Evolutionary conservation across 1,140 invertebrate species (phyloP), one percentile per base, ranked within the genome.

Genomic region (Asobara japonica): DNA sequence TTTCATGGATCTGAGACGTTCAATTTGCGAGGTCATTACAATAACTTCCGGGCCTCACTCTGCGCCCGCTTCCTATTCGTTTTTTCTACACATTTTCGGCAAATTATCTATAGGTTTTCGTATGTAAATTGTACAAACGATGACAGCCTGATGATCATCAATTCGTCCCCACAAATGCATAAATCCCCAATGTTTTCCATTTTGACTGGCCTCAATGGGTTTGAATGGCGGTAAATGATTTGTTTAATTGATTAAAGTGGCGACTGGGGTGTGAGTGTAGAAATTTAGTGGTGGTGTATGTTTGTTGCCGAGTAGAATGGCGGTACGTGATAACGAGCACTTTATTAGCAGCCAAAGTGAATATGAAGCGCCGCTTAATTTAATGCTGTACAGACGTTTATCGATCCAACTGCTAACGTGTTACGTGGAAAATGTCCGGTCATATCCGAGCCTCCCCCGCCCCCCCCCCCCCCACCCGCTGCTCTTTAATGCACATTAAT

Each of bases 311-410:
- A 36, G n/a, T 18, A 65, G 62, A 38, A 36, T 65, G 69, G 45
- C 33, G 29, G 69, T 27, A 38, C 71, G 36, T 33, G 69, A 60
- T 65, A 68, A 77, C 73, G 75, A 75, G 65, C 77, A 79, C 78
- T 82, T 84, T 83, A 84, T 84, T 80, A 84, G 73, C 64, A 73
- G 36, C 72, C 72, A 31, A 69, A 83, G 77, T 80, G 78, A 77
- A 78, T 62, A 62, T 62, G 60, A 62, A 62, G 29, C 76, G 74
- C 62, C 74, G 71, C 71, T 83, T 82, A 83, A 83, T 83, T 83
- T 80, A 83, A 80, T 30, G 60, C 79, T 69, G 78, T 72, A 77
- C 74, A 80, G 76, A 75, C 79, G 76, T 79, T 83, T 82, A 83
- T 84, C 82, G 81, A 85, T 84, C 82, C 78, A 84, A 80, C 82